Evolutionary conservation across 2,888 invertebrate genomes (phyloP), one percentile per base, ranked within the genome.

Genomic region (Callyntrura guangdongensis): DNA sequence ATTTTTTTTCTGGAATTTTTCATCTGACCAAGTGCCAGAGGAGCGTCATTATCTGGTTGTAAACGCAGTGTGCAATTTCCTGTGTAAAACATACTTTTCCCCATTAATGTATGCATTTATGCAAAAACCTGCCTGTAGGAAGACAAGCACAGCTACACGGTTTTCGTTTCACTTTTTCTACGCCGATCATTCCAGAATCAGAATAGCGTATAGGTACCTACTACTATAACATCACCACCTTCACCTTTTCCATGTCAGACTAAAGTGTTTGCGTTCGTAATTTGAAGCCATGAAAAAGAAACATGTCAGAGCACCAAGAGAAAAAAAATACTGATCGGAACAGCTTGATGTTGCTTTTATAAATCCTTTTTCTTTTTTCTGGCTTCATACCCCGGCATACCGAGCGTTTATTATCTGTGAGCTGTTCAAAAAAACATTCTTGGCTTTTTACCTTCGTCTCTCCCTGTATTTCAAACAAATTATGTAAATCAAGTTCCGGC

Each of bases 401-500:
- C 36, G 6, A 49, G 49, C 25, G 53, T 74, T 74, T 49, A 27
- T 27, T 69, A 36, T 3, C 47, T 47, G 74, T 45, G n/a, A 81
- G 1, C n/a, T n/a, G n/a, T n/a, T n/a, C n/a, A n/a, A n/a, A n/a
- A 8, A 8, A 22, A 3, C 20, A n/a, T n/a, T 17, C 17, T 47
- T 47, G 11, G 22, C 11, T 82, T 59, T 47, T 27, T 5, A 49
- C 61, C 53, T 53, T 53, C 12, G 14, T 25, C 47, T 61, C 6
- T 20, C 25, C n/a, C 22, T 74, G 53, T 82, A 12, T 61, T 49
- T 69, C 53, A 67, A 81, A 67, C 81, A 88, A 56, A 81, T 88
- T 88, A 88, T 88, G 87, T 45, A 88, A 88, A 88, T 88, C 87
- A 81, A 69, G 87, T 88, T 88, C 87, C 87, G 87, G 81, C 87